A percentile compares a stretch with the other conserved stretches of the same genome.
phyloP scores from a whole-genome alignment of 2,797 vertebrate species.

The Hapalemur alaotrensis region DNA sequence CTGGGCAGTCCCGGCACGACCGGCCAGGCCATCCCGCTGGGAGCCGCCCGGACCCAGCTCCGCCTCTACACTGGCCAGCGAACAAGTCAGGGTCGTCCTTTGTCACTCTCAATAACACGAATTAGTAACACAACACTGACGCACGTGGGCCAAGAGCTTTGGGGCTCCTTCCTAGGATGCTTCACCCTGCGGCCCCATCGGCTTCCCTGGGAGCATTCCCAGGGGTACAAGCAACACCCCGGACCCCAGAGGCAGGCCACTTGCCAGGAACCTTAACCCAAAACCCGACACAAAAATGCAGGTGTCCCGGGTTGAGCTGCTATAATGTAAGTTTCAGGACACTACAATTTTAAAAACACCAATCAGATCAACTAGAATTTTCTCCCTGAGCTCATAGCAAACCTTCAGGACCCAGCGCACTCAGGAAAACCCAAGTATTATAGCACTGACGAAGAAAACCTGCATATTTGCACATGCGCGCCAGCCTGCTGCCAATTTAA shows the following conservation, averaged over 20 bases:
- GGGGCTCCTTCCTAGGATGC: background rate
- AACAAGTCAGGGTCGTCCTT: background rate
- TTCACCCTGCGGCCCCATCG: background rate
- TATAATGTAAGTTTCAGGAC: background rate
- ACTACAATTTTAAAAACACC: background rate
- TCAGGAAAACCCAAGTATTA: background rate
- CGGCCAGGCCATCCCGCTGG: background rate
- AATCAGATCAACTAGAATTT: background rate
- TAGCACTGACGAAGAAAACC: background rate
- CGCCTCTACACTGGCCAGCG: background rate
- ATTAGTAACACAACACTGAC: background rate
- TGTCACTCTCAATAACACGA: background rate
- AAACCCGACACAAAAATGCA: background rate
- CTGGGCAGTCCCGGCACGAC: background rate
- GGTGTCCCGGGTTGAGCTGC: background rate
- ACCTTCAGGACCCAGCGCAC: background rate
- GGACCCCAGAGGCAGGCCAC: too few relatives aligned
- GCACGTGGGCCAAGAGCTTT: background rate
- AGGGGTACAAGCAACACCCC: background rate
- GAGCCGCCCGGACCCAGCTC: background rate
- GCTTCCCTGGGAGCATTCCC: background rate
- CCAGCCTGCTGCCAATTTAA: background rate
- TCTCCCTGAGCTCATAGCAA: background rate
- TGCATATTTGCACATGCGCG: too few relatives aligned
- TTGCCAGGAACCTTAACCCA: background rate